Percentiles rank a stretch among this genome's conserved stretches.
Conservation (phyloP, 2,113 vertebrate species). For the Esox niger region DNA sequence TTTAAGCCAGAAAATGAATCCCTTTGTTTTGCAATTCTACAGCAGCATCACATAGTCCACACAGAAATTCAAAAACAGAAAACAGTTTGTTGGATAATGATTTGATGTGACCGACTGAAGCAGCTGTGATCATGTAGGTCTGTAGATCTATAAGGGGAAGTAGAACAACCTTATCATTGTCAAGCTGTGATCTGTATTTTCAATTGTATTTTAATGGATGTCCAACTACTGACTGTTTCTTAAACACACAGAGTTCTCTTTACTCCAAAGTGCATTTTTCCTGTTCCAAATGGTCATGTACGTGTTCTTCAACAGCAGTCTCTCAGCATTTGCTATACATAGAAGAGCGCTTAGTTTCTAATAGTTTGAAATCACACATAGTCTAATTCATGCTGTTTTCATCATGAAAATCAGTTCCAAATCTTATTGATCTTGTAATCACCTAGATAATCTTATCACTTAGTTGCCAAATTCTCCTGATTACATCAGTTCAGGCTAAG, state of each 20-base stretch:
- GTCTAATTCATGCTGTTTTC: background rate
- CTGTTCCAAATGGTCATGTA: too few relatives aligned
- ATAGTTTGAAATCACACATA: background rate
- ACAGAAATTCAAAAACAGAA: background rate
- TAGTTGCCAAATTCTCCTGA: conserved; percentile 35
- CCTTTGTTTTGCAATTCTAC: too few relatives aligned
- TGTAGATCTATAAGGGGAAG: background rate
- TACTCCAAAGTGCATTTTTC: too few relatives aligned
- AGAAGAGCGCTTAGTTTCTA: background rate
- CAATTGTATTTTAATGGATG: background rate
- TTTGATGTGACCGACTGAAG: background rate
- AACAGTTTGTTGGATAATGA: background rate
- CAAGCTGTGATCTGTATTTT: background rate
- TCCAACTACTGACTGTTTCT: too few relatives aligned
- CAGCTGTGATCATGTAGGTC: background rate
- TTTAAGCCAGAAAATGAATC: conserved; percentile 19
- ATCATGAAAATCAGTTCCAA: conserved; percentile 12
- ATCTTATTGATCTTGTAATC: too few relatives aligned
- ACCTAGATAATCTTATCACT: too few relatives aligned
- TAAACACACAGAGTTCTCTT: too few relatives aligned
- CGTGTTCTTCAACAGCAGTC: too few relatives aligned
- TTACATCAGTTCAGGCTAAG: conserved; percentile 9
- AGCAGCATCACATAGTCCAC: background rate
- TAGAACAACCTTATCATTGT: background rate
- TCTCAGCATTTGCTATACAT: background rate